Base-by-base conservation (phyloP, 1,140 invertebrate genomes). In the Hyposmocoma kahamanoa region DNA sequence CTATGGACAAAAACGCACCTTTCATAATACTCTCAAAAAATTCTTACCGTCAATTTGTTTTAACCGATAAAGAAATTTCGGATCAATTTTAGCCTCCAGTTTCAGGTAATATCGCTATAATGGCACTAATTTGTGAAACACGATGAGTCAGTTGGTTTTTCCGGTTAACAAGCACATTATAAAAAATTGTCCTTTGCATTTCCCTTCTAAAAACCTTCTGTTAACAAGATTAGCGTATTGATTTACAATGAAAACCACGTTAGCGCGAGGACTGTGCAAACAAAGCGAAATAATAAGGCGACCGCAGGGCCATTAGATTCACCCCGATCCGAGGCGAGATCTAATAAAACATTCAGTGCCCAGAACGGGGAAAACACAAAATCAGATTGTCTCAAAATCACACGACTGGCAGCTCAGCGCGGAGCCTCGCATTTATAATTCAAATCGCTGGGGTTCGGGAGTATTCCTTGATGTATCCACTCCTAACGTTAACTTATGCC, bases 341-440 rank as follows among this genome's bases (percentile, higher is more conserved):
- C 61, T 72, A 64, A 80, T 84, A 79, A 84, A 84, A 77, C 50
- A 84, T 84, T 84, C 81, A 84, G 43, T 46, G 56, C 50, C 70
- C 62, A 78, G 82, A 82, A 80, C 73, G 81, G 72, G 67, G 73
- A 73, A 76, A 72, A 82, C 75, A 73, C 75, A 65, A 82, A 80
- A 84, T 84, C 78, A 82, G 77, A 82, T 84, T 84, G 81, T 84
- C 81, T 79, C 75, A 73, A 79, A 81, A 84, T 81, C 78, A 79
- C 78, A 79, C 74, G 72, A 76, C 59, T 67, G 74, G n/a, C 71
- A 59, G 62, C 42, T 59, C 69, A 63, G 64, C 68, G 61, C 59
- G 70, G 44, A 63, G 59, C 63, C 55, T 55, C 62, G 66, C 71
- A 84, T 84, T 61, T 83, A 84, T 84, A 80, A 84, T 84, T 83